A percentile compares a stretch with the other conserved stretches of the same genome.
These are phyloP conservation scores for Grapholita molesta DNA, from an alignment of 1,140 invertebrate species.

Conservation along the genomic window DNA sequence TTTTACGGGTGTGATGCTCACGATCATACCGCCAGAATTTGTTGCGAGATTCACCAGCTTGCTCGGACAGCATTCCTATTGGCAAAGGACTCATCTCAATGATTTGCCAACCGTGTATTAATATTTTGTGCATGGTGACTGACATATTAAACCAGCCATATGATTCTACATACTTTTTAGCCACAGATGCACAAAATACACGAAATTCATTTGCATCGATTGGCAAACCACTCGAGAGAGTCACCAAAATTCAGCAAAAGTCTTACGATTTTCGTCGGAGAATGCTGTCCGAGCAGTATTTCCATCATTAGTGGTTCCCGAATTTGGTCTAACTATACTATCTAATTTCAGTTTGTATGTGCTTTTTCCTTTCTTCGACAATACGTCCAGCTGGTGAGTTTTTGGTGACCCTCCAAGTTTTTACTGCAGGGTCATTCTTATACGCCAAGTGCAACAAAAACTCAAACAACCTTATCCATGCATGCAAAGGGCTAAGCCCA, in stretches of 20 bases:
- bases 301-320: slow-evolving; percentile 14
- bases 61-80: slow-evolving; percentile 48
- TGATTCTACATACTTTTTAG: slow-evolving; percentile 5
- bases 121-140: slow-evolving; percentile 37
- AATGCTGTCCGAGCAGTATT: too few relatives aligned
- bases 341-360: neutral
- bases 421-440: neutral
- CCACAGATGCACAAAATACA: neutral
- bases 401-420: neutral
- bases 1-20: slow-evolving; percentile 25
- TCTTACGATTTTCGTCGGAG: neutral
- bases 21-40: slow-evolving; percentile 37
- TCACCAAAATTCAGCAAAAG: slow-evolving; percentile 16
- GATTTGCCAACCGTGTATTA: slow-evolving; percentile 43
- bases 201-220: neutral
- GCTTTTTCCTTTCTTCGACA: neutral
- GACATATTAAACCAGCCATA: slow-evolving; percentile 9
- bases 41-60: slow-evolving; percentile 50
- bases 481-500: slow-evolving; percentile 9
- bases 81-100: slow-evolving; percentile 28
- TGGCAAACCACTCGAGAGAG: too few relatives aligned
- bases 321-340: neutral
- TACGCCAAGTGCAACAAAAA: slow-evolving; percentile 15
- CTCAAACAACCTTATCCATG: slow-evolving; percentile 14
- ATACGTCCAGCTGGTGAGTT: neutral